Evolutionary conservation across 2,888 invertebrate species (phyloP), one percentile per base, ranked within the genome.

Genomic region (Andricus quercusramuli): DNA sequence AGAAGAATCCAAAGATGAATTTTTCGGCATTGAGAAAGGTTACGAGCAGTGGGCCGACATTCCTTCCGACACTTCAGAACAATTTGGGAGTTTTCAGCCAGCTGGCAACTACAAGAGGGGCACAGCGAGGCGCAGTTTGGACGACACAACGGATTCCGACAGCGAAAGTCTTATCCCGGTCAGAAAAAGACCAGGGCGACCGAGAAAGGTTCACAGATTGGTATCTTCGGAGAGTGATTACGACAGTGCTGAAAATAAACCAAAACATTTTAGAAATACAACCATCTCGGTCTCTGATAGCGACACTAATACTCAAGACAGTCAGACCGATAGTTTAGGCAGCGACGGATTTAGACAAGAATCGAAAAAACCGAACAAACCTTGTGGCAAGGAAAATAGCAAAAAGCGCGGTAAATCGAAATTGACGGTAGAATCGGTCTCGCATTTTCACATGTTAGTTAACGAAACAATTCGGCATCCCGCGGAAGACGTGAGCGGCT

Each of bases 11-110:
- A 94, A 93, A 80, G 94, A 95, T 84, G 90, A 93, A 4, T 94
- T 94, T 85, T 94, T 94, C 82, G 95, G 95, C 0, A 95, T 95
- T 81, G 95, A 95, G 88, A 95, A 95, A 90, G 95, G 95, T 88
- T 94, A 93, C 86, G 93, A 93, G 82, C 91, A 93, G 20, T 93
- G 92, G 91, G 92, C 89, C 22, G 93, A 93, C 67, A 56, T 89
- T 51, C 90, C 90, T 6, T 91, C 90, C 4, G 91, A 90, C 79
- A 89, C 87, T 65, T 92, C 90, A 20, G 92, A 92, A 80, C 90
- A 91, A 74, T 91, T 88, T 25, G 91, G 90, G 11, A 91, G 90
- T 77, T 91, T 90, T 76, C 91, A 91, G 62, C 90, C 90, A 2
- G 90, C 90, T 0, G 90, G 90, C 0, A 83, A 85, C 6, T 91